Evolutionary conservation across 2,113 vertebrate species (phyloP).

Genomic region (Micronisus gabar): DNA sequence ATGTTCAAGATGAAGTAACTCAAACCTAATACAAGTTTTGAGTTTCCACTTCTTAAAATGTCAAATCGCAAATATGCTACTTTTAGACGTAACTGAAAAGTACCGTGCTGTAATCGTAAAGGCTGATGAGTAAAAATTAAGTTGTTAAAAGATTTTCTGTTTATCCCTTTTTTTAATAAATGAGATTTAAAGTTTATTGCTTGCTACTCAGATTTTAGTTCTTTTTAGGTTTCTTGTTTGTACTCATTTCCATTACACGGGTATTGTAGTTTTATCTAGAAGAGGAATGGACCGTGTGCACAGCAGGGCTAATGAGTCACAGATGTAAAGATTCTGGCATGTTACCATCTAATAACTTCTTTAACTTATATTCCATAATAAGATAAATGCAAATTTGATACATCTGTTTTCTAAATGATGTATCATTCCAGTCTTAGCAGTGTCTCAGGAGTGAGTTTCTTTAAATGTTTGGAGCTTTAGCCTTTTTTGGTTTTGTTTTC

Average conservation of each 20-base stretch:
- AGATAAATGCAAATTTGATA: slow-evolving; percentile 70
- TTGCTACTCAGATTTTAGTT: slow-evolving; percentile 44
- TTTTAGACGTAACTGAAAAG: not conserved
- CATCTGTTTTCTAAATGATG: slow-evolving; percentile 65
- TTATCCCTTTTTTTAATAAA: slow-evolving; percentile 44
- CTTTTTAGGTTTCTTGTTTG: slow-evolving; percentile 48
- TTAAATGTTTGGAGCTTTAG: slow-evolving; percentile 37
- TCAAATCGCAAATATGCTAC: not conserved
- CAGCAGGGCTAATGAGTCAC: slow-evolving; percentile 75
- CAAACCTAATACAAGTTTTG: not conserved
- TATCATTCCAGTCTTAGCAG: slow-evolving; percentile 47
- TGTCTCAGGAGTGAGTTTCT: not conserved
- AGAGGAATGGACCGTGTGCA: slow-evolving; percentile 56
- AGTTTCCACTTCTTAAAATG: not conserved
- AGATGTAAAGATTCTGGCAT: slow-evolving; percentile 73
- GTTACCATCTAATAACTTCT: slow-evolving; percentile 68
- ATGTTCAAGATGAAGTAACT: not conserved
- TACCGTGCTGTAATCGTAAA: not conserved
- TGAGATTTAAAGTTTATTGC: slow-evolving; percentile 45
- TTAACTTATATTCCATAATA: slow-evolving; percentile 67
- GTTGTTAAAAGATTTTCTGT: slow-evolving; percentile 35
- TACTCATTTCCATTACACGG: slow-evolving; percentile 52
- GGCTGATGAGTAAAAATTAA: not conserved
- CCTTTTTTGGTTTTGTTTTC: slow-evolving; percentile 22
- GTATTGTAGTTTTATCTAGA: slow-evolving; percentile 41